phyloP scores from a whole-genome alignment of 2,797 vertebrate species.

The Bryconaethiops microstoma region DNA sequence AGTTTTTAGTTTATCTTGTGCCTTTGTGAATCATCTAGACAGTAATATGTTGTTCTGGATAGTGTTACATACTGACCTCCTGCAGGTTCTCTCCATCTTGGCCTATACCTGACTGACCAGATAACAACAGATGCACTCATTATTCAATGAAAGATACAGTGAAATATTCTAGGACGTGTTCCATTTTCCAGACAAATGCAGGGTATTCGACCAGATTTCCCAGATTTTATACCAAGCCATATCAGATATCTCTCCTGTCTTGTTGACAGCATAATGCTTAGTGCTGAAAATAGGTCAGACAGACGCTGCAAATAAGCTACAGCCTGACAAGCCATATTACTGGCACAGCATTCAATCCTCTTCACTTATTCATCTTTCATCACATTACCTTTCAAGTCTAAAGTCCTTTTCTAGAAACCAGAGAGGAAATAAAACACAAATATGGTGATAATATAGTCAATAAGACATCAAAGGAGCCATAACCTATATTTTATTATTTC shows the following conservation, averaged over 20 bases:
- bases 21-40: background rate
- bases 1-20: background rate
- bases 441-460: slow-evolving; percentile 9
- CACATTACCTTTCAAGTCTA: slow-evolving; percentile 13
- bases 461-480: background rate
- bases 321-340: slow-evolving; percentile 12
- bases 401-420: slow-evolving; percentile 12
- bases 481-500: background rate
- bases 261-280: slow-evolving; percentile 30
- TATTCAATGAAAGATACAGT: slow-evolving; percentile 13
- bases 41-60: background rate
- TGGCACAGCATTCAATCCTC: slow-evolving; percentile 31
- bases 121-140: slow-evolving; percentile 27
- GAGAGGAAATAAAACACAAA: background rate
- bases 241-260: slow-evolving; percentile 31
- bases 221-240: slow-evolving; percentile 22
- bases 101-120: slow-evolving; percentile 30
- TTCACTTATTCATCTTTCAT: slow-evolving; percentile 34
- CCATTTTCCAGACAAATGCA: slow-evolving; percentile 29
- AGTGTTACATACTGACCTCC: background rate
- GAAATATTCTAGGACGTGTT: slow-evolving; percentile 20
- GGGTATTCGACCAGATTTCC: slow-evolving; percentile 30
- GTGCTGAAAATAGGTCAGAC: slow-evolving; percentile 23
- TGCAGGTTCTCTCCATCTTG: slow-evolving; percentile 21
- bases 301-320: slow-evolving; percentile 17